Percentiles rank a stretch among this genome's conserved stretches.
Evolutionary conservation across 92 coral and sea anemone genomes (phyloP).

Genomic region (Parazoanthus swiftii): DNA sequence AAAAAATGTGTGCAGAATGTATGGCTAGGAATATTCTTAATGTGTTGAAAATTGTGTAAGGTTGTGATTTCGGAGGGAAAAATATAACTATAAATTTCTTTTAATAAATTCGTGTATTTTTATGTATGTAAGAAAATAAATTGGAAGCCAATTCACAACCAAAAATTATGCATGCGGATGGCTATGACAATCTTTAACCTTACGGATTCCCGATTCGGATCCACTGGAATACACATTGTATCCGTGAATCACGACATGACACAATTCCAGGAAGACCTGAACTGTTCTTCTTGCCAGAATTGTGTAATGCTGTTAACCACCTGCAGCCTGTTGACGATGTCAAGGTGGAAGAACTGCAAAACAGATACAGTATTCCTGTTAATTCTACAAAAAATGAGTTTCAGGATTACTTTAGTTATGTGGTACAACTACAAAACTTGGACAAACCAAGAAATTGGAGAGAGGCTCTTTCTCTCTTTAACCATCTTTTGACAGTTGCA

Average conservation of each 20-base stretch:
- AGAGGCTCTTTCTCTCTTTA: too few species aligned
- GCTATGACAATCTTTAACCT: too few species aligned
- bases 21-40: too few species aligned
- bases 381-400: neutral
- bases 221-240: slow-evolving; percentile 24
- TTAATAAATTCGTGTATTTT: too few species aligned
- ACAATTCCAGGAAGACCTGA: slow-evolving; percentile 27
- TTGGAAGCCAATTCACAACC: too few species aligned
- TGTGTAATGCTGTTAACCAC: neutral
- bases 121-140: too few species aligned
- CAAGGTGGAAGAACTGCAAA: slow-evolving; percentile 5
- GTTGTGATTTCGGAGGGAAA: too few species aligned
- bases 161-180: too few species aligned
- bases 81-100: too few species aligned
- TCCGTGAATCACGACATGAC: slow-evolving; percentile 6
- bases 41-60: too few species aligned
- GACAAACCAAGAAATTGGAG: slow-evolving; percentile 14
- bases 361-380: neutral
- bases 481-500: too few species aligned
- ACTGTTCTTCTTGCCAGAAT: slow-evolving; percentile 15
- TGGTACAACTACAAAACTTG: neutral
- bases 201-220: neutral
- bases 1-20: too few species aligned
- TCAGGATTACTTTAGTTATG: slow-evolving; percentile 1
- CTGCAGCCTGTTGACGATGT: slow-evolving; percentile 12